These are phyloP conservation scores for Gisinianus flammeolus DNA, from an alignment of 2,888 invertebrate species.

Conservation along the genomic window DNA sequence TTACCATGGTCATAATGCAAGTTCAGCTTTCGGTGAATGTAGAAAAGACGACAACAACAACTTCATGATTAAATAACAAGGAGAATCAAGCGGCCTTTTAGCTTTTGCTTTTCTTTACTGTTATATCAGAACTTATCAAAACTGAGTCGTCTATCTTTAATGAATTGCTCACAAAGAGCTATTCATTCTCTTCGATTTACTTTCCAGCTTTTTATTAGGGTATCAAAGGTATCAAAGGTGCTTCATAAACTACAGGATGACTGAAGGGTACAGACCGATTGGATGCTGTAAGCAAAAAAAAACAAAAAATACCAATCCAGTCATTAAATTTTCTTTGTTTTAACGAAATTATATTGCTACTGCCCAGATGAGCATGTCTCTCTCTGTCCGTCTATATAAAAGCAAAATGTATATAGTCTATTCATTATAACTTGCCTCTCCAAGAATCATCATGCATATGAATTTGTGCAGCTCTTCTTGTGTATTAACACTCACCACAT, in stretches of 20 bases:
- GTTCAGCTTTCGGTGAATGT: neutral
- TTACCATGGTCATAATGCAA: neutral
- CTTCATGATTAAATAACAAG: slow-evolving; percentile 36
- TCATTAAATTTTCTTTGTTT: slow-evolving; percentile 13
- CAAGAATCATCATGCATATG: slow-evolving; percentile 78
- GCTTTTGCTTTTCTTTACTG: slow-evolving; percentile 7
- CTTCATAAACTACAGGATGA: slow-evolving; percentile 40
- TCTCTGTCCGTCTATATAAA: neutral
- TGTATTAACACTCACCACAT: slow-evolving; percentile 77
- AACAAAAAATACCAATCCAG: slow-evolving; percentile 15
- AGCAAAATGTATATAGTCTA: neutral
- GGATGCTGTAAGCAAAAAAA: slow-evolving; percentile 51
- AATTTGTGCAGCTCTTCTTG: slow-evolving; percentile 78
- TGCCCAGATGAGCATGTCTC: too few species aligned
- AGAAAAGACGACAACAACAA: slow-evolving; percentile 4
- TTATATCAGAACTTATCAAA: slow-evolving; percentile 3
- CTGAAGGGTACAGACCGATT: slow-evolving; percentile 53
- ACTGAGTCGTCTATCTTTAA: slow-evolving; percentile 19
- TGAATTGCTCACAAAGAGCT: slow-evolving; percentile 22
- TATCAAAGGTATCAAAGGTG: too few species aligned
- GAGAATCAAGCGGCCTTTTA: slow-evolving; percentile 33
- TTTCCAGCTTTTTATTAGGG: neutral
- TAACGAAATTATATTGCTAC: too few species aligned
- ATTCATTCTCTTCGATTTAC: slow-evolving; percentile 22
- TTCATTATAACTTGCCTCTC: slow-evolving; percentile 62